Evolutionary conservation across 2,888 invertebrate genomes (phyloP).

Genomic region (Agonum fuliginosum): DNA sequence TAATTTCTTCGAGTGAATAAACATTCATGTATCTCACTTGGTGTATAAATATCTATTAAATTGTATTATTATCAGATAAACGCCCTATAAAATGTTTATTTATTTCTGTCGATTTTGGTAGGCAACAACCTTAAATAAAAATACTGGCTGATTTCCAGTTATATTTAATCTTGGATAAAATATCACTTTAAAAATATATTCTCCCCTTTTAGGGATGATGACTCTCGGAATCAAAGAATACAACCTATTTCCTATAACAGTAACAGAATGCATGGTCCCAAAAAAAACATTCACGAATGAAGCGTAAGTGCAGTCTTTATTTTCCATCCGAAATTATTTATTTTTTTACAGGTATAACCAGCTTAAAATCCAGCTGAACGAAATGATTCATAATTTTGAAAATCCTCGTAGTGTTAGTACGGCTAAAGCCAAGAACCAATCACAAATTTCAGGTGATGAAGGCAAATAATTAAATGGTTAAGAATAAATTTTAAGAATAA

Average conservation of each 20-base stretch:
- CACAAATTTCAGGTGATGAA: neutral
- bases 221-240: conserved; percentile 38
- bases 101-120: too few species aligned
- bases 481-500: too few species aligned
- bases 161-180: too few species aligned
- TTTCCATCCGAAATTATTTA: neutral
- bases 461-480: too few species aligned
- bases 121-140: too few species aligned
- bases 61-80: too few species aligned
- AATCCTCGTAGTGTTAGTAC: neutral
- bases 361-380: conserved; percentile 21
- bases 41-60: too few species aligned
- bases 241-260: conserved; percentile 14
- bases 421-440: neutral
- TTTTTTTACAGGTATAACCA: conserved; percentile 4
- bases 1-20: too few species aligned
- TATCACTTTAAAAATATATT: too few species aligned
- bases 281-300: conserved; percentile 42
- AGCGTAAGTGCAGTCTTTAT: conserved; percentile 42
- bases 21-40: too few species aligned
- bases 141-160: too few species aligned
- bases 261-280: neutral
- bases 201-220: conserved; percentile 49
- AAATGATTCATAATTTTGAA: conserved; percentile 4
- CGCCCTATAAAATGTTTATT: too few species aligned